Percentiles rank a stretch among this genome's conserved stretches.
Evolutionary conservation across 2,113 vertebrate species (phyloP).

Genomic region (Psephotus haematonotus): DNA sequence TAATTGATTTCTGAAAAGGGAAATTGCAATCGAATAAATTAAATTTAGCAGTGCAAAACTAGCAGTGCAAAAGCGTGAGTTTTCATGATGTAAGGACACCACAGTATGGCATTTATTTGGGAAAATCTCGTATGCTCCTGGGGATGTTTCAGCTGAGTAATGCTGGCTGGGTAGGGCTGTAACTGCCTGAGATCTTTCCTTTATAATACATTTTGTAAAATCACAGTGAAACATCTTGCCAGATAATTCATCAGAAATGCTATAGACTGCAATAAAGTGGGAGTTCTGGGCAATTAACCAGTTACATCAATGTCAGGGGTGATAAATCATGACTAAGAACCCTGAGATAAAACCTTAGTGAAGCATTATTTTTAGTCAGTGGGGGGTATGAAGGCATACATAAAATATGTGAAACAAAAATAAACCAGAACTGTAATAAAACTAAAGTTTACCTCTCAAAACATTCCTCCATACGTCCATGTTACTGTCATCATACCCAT

Average conservation of each 20-base stretch:
- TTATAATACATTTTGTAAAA: slow-evolving; percentile 5
- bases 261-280: background rate
- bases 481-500: background rate
- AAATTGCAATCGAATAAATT: background rate
- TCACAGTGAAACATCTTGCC: background rate
- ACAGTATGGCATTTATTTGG: background rate
- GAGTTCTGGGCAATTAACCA: slow-evolving; percentile 23
- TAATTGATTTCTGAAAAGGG: background rate
- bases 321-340: background rate
- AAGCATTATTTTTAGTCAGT: background rate
- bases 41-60: background rate
- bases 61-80: background rate
- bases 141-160: slow-evolving; percentile 9
- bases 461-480: background rate
- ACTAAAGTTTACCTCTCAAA: background rate
- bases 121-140: background rate
- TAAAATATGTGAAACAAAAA: background rate
- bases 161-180: background rate
- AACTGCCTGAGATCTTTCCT: background rate
- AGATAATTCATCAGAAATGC: background rate
- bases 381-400: accelerated
- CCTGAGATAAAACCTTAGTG: background rate
- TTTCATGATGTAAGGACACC: background rate
- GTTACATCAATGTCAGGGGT: background rate
- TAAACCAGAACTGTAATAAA: background rate